Conservation (phyloP, 64 coral and sea anemone species). For the Actinia equina region DNA sequence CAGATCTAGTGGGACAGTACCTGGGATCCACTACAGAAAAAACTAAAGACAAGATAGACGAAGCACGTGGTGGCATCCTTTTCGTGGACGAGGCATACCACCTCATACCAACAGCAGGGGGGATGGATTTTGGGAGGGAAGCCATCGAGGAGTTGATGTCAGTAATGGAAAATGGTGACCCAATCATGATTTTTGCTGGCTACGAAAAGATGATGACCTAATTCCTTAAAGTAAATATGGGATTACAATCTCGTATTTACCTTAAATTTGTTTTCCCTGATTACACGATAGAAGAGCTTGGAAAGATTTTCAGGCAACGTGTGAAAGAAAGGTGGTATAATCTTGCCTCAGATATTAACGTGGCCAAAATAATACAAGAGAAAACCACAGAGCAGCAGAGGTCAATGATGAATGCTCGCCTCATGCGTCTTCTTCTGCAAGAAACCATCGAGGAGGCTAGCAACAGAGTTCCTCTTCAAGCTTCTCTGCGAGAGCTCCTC, state of each 20-base stretch:
- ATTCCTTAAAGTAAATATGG: slow-evolving; percentile 27
- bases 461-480: slow-evolving; percentile 43
- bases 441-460: slow-evolving; percentile 41
- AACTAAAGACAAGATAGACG: slow-evolving; percentile 20
- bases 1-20: slow-evolving; percentile 46
- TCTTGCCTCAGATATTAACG: neutral
- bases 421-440: slow-evolving; percentile 16
- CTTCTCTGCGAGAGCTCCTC: slow-evolving; percentile 23
- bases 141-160: slow-evolving; percentile 45
- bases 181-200: slow-evolving; percentile 51
- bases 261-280: slow-evolving; percentile 29
- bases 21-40: slow-evolving; percentile 33
- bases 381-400: slow-evolving; percentile 11
- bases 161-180: slow-evolving; percentile 38
- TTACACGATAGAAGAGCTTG: slow-evolving; percentile 44
- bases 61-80: slow-evolving; percentile 28
- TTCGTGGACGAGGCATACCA: slow-evolving; percentile 53
- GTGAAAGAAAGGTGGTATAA: neutral
- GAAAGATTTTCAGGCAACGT: slow-evolving; percentile 6
- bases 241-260: slow-evolving; percentile 26
- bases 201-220: slow-evolving; percentile 40
- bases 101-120: neutral
- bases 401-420: slow-evolving; percentile 31
- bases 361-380: neutral
- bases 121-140: slow-evolving; percentile 43